A percentile compares a stretch with the other conserved stretches of the same genome.
phyloP scores from a whole-genome alignment of 2,113 vertebrate species.

The Bos javanicus region DNA sequence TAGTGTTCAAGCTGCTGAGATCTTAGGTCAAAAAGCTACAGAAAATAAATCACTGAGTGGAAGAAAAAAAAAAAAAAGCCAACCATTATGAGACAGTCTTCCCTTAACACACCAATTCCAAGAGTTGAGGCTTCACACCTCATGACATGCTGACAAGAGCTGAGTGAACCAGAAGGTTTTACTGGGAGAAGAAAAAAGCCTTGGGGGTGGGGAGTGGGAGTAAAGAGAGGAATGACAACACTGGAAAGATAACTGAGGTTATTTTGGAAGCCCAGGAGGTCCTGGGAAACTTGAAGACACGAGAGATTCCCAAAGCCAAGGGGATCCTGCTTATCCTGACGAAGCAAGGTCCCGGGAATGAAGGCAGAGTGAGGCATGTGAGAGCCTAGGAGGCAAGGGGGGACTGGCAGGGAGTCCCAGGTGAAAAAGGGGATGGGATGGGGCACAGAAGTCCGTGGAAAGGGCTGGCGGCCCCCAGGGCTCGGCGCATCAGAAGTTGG shows the following conservation, averaged over 20 bases:
- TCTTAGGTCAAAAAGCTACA: constrained; percentile 9
- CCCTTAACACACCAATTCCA: neutral
- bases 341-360: neutral
- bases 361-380: neutral
- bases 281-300: neutral
- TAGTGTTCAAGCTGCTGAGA: constrained; percentile 57
- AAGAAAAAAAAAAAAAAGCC: neutral
- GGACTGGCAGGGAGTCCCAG: neutral
- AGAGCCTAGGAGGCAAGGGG: neutral
- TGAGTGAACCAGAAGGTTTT: neutral
- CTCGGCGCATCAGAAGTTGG: constrained; percentile 87
- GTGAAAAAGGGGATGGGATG: neutral
- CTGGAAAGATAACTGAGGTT: neutral
- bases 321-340: neutral
- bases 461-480: neutral
- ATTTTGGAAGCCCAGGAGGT: neutral
- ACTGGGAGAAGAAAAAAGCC: neutral
- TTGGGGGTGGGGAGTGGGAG: neutral
- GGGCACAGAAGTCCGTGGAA: neutral
- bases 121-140: neutral
- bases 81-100: neutral
- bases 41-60: neutral
- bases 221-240: neutral
- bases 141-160: neutral
- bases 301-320: neutral